Evolutionary conservation across 2,113 vertebrate genomes (phyloP).

Genomic region (Saccopteryx bilineata): DNA sequence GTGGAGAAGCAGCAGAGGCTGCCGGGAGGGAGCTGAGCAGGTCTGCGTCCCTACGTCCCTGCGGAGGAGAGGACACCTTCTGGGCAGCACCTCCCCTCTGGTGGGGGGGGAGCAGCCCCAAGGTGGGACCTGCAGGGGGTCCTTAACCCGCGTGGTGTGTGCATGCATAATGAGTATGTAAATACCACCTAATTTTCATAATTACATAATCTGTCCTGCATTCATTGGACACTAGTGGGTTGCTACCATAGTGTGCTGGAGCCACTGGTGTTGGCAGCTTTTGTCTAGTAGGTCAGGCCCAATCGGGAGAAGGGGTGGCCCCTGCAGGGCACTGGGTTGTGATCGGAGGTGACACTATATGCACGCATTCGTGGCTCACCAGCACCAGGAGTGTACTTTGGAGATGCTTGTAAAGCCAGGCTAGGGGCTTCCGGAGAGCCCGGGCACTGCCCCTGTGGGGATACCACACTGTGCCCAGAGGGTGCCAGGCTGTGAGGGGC

Average conservation of each 20-base stretch:
- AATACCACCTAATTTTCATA: not conserved
- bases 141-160: not conserved
- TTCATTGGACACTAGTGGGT: not conserved
- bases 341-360: accelerated
- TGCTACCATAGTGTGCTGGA: not conserved
- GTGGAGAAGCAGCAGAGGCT: too few relatives aligned
- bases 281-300: not conserved
- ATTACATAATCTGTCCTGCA: accelerated
- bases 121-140: not conserved
- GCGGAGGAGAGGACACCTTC: too few relatives aligned
- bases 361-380: accelerated
- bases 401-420: not conserved
- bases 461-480: not conserved
- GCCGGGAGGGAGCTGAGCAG: too few relatives aligned
- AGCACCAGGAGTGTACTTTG: not conserved
- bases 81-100: too few relatives aligned
- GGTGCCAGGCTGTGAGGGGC: not conserved
- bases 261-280: not conserved
- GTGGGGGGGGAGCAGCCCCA: not conserved
- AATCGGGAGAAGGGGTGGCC: not conserved
- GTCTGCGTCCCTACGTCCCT: too few relatives aligned
- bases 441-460: too few relatives aligned
- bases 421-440: not conserved
- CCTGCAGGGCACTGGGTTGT: not conserved
- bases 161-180: not conserved